These are phyloP conservation scores for Drosophila malerkotliana DNA, from an alignment of 1,140 invertebrate genomes.

Conservation along the genomic window DNA sequence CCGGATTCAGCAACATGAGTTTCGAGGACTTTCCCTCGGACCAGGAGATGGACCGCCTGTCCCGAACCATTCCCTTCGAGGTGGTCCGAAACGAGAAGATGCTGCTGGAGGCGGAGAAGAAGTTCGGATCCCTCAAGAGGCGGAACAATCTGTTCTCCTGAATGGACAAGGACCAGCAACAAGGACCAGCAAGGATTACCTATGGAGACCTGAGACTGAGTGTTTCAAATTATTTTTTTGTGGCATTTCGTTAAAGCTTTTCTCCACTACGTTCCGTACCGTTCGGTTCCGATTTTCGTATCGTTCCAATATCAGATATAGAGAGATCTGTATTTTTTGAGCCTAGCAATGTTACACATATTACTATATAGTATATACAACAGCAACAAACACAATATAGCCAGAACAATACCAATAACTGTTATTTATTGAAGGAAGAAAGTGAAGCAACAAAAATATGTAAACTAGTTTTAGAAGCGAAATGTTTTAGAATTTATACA, in stretches of 20 bases:
- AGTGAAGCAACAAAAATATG: constrained; percentile 12
- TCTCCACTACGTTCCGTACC: constrained; percentile 14
- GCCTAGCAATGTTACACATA: constrained; percentile 29
- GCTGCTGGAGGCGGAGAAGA: constrained; percentile 86
- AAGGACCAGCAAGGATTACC: constrained; percentile 5
- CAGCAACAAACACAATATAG: constrained; percentile 20
- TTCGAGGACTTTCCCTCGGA: constrained; percentile 91
- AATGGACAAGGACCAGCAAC: not conserved
- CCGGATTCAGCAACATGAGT: constrained; percentile 91
- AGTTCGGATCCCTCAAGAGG: constrained; percentile 87
- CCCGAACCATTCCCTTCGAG: constrained; percentile 86
- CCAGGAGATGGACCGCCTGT: constrained; percentile 84
- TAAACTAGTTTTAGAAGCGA: constrained; percentile 49
- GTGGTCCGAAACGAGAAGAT: constrained; percentile 86
- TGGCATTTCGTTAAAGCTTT: constrained; percentile 49
- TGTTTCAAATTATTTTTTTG: constrained; percentile 46
- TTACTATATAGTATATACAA: constrained; percentile 31
- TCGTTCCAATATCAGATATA: constrained; percentile 19
- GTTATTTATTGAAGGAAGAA: constrained; percentile 66
- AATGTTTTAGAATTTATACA: constrained; percentile 74
- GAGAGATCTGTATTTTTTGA: constrained; percentile 61
- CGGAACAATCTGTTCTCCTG: constrained; percentile 89
- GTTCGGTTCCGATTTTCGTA: constrained; percentile 1
- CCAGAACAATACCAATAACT: constrained; percentile 56
- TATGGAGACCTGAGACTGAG: constrained; percentile 56